These are phyloP conservation scores for Oreortyx pictus DNA, from an alignment of 2,797 vertebrate genomes.

Conservation along the genomic window DNA sequence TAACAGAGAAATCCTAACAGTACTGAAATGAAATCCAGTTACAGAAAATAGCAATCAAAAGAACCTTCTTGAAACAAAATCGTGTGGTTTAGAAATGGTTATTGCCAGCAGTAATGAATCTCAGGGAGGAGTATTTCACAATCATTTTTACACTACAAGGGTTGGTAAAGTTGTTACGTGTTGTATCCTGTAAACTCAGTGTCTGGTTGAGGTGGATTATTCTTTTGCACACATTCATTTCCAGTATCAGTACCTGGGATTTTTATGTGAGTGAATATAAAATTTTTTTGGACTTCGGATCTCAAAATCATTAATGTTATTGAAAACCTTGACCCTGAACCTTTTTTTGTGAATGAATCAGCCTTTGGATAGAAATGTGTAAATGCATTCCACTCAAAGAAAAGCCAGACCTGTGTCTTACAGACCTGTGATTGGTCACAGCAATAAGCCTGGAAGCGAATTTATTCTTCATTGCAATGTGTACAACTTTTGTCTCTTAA, in stretches of 20 bases:
- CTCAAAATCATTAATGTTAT: slow-evolving; percentile 14
- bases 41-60: background rate
- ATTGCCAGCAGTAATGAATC: background rate
- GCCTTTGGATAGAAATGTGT: background rate
- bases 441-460: background rate
- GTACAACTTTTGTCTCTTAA: background rate
- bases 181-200: background rate
- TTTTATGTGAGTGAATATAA: background rate
- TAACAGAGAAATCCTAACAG: background rate
- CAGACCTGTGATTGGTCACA: background rate
- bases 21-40: background rate
- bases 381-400: background rate
- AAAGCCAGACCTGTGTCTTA: background rate
- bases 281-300: background rate
- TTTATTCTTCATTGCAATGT: background rate
- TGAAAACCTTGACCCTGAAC: background rate
- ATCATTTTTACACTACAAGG: background rate
- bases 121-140: background rate
- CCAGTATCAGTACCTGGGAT: background rate
- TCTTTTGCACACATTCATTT: background rate
- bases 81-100: background rate
- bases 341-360: slow-evolving; percentile 1
- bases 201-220: background rate
- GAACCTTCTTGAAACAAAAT: background rate
- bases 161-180: background rate